Evolutionary conservation across 2,113 vertebrate genomes (phyloP).

Genomic region (Tringa solitaria): DNA sequence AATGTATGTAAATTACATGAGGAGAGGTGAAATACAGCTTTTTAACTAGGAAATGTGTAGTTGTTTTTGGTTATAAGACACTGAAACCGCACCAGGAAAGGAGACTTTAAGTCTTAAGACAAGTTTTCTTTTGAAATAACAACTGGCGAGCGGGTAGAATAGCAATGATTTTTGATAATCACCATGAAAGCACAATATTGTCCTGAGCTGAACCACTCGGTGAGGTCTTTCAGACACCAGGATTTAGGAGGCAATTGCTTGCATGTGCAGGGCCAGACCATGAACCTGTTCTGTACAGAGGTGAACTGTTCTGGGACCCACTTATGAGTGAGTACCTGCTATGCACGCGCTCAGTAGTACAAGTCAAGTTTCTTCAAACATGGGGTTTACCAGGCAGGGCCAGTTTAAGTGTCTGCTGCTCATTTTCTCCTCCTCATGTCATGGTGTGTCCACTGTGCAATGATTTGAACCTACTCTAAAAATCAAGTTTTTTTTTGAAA

Average conservation of each 20-base stretch:
- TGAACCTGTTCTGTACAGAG: neutral
- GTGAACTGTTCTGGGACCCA: neutral
- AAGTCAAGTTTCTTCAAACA: neutral
- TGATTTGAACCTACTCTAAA: neutral
- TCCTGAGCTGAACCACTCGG: neutral
- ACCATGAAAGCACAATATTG: neutral
- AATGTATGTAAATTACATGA: constrained; percentile 73
- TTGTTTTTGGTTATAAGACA: constrained; percentile 62
- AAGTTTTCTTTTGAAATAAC: constrained; percentile 48
- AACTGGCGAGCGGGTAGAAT: neutral
- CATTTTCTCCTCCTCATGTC: neutral
- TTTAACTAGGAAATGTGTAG: constrained; percentile 58
- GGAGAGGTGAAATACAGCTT: constrained; percentile 67
- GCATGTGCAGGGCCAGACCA: neutral
- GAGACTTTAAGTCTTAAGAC: constrained; percentile 11
- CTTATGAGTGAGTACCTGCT: neutral
- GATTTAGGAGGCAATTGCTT: neutral
- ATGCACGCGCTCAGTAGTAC: neutral
- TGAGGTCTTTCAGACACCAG: neutral
- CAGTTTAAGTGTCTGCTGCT: neutral
- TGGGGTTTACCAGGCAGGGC: neutral
- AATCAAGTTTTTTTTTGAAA: neutral
- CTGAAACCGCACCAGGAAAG: constrained; percentile 55
- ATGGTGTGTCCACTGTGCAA: neutral
- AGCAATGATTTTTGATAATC: constrained; percentile 32